These are phyloP conservation scores for Symphodus melops DNA, from an alignment of 2,113 vertebrate genomes.

Conservation along the genomic window DNA sequence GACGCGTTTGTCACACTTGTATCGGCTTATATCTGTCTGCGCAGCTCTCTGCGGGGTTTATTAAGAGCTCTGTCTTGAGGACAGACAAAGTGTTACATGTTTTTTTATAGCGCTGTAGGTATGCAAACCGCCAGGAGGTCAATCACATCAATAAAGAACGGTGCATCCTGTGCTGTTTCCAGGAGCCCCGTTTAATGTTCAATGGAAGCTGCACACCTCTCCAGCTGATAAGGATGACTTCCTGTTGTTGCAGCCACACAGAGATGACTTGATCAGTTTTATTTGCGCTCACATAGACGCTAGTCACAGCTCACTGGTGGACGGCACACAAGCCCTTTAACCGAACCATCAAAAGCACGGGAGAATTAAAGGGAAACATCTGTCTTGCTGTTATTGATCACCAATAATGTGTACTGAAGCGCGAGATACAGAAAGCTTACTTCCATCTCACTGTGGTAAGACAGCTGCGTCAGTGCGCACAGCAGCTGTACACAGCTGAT, in stretches of 20 bases:
- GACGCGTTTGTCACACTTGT: not conserved
- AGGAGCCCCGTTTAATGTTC: slow-evolving; percentile 44
- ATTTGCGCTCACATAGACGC: not conserved
- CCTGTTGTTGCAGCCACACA: slow-evolving; percentile 52
- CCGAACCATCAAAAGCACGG: not conserved
- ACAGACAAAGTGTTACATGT: slow-evolving; percentile 21
- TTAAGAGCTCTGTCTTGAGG: slow-evolving; percentile 34
- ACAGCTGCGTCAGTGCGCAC: slow-evolving; percentile 37
- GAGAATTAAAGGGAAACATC: slow-evolving; percentile 8
- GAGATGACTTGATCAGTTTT: slow-evolving; percentile 50
- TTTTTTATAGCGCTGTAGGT: slow-evolving; percentile 10
- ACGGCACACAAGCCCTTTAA: slow-evolving; percentile 1
- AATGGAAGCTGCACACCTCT: slow-evolving; percentile 33
- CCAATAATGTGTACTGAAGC: slow-evolving; percentile 33
- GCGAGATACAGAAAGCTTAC: slow-evolving; percentile 17
- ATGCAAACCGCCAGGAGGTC: slow-evolving; percentile 38
- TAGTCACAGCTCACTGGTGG: slow-evolving; percentile 25
- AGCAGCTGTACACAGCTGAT: slow-evolving; percentile 36
- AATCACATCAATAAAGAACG: slow-evolving; percentile 53
- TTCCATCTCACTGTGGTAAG: slow-evolving; percentile 33
- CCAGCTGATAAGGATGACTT: slow-evolving; percentile 50
- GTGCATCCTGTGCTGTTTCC: slow-evolving; percentile 23
- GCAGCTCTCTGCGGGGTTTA: slow-evolving; percentile 47
- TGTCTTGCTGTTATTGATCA: slow-evolving; percentile 48
- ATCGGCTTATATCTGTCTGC: slow-evolving; percentile 20